phyloP scores from a whole-genome alignment of 2,113 vertebrate genomes.

The Proteles cristata region DNA sequence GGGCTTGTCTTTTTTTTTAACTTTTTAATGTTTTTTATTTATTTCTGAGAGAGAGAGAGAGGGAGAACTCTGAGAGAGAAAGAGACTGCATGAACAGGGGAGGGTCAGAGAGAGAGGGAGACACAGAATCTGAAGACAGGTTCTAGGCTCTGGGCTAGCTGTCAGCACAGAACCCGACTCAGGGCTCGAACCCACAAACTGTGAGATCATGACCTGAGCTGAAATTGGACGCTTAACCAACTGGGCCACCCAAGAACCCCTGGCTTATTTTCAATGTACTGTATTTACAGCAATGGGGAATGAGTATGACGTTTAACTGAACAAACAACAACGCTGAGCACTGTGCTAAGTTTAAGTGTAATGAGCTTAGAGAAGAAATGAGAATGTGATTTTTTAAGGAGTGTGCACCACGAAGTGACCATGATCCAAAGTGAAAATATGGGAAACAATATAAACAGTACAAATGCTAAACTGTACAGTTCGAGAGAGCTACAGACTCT shows the following conservation, averaged over 20 bases:
- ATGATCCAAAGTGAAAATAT: conserved; percentile 44
- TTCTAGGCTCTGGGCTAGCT: no score
- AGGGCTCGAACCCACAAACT: no score
- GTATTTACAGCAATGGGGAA: neutral
- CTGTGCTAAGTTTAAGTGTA: neutral
- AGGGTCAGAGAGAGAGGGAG: no score
- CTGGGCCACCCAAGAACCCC: no score
- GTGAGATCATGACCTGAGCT: no score
- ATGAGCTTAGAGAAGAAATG: neutral
- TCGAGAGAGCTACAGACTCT: neutral
- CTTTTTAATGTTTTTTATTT: no score
- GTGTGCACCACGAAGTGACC: neutral
- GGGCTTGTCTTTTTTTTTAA: neutral
- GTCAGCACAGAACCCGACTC: no score
- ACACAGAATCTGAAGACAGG: no score
- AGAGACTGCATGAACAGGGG: no score
- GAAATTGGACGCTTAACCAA: no score
- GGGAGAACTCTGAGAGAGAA: no score
- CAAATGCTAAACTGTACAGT: conserved; percentile 20
- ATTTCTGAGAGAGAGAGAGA: no score
- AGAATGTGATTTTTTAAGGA: neutral
- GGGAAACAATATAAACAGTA: neutral
- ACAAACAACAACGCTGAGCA: neutral
- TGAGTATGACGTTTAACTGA: neutral
- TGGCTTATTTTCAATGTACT: neutral